Base-by-base conservation (phyloP, 2,797 vertebrate genomes). In the Enteromius mattozi region DNA sequence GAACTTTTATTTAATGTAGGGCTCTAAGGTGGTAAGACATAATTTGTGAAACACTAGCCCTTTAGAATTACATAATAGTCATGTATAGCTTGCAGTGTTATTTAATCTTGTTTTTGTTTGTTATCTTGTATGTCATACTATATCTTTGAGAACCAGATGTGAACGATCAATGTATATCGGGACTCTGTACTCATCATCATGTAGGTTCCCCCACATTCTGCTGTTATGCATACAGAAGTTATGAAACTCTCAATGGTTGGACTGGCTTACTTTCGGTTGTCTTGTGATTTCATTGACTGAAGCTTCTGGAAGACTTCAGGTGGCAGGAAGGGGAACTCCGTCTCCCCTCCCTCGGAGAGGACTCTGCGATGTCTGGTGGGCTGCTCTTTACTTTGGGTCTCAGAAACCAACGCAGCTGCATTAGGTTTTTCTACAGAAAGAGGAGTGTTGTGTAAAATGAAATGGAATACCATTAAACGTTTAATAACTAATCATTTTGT, bases 221-320 rank as follows among this genome's bases (percentile, higher is more conserved):
- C 33, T 40, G 19, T 76, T 71, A 47, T 56, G 33, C 68, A 76
- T 69, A 56, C n/a, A 75, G 63, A 6, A n/a, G 21, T 87, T 81
- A 69, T 78, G 75, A 80, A 72, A 40, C 54, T 78, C 47, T 66
- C 89, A 77, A 9, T 77, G 89, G 91, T 96, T 91, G 94, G 94
- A 96, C 94, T 96, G 90, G 91, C 97, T 91, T 94, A 96, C 95
- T 96, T 96, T 81, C 93, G 95, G 0, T 78, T 81, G 21, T 94
- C 94, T 82, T 94, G 95, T 8, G 92, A 93, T 81, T 96, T 94
- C 0, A 93, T 78, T 0, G 92, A 93, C 87, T 97, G 97, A 30
- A 97, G 90, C 90, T 95, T 97, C 89, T 98, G 97, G 90, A 99
- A 99, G 89, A 97, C 94, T 87, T 99, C 97, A 0, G 98, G 98